Conservation (phyloP, 2,113 vertebrate genomes). For the Notarius lentiginosus region DNA sequence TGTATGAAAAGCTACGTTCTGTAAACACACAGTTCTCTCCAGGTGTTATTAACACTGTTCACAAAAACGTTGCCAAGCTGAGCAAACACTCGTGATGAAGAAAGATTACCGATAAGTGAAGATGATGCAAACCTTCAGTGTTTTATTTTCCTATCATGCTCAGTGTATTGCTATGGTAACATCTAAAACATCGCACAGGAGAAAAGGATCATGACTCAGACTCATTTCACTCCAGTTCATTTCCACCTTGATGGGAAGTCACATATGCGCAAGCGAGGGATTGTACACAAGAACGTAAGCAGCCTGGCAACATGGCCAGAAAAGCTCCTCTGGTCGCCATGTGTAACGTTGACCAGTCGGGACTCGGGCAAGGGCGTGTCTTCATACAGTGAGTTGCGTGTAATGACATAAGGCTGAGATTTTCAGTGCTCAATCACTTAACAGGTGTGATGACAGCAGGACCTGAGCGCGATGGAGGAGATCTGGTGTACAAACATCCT, state of each 20-base stretch:
- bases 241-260: not conserved
- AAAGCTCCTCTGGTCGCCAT: not conserved
- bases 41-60: not conserved
- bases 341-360: not conserved
- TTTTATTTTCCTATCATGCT: not conserved
- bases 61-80: slow-evolving; percentile 68
- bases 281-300: not conserved
- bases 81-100: slow-evolving; percentile 64
- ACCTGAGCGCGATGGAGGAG: not conserved
- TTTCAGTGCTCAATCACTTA: slow-evolving; percentile 10
- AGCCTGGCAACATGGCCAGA: not conserved
- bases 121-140: slow-evolving; percentile 54
- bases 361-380: not conserved
- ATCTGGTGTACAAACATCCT: not conserved
- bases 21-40: not conserved
- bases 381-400: not conserved
- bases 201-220: slow-evolving; percentile 53
- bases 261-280: not conserved
- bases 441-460: not conserved
- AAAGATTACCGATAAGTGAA: slow-evolving; percentile 38
- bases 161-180: slow-evolving; percentile 68
- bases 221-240: not conserved
- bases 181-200: slow-evolving; percentile 66
- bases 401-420: not conserved
- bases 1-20: not conserved